Evolutionary conservation across 2,797 vertebrate species (phyloP), one percentile per base, ranked within the genome.

Genomic region (Tarsius wallacei): DNA sequence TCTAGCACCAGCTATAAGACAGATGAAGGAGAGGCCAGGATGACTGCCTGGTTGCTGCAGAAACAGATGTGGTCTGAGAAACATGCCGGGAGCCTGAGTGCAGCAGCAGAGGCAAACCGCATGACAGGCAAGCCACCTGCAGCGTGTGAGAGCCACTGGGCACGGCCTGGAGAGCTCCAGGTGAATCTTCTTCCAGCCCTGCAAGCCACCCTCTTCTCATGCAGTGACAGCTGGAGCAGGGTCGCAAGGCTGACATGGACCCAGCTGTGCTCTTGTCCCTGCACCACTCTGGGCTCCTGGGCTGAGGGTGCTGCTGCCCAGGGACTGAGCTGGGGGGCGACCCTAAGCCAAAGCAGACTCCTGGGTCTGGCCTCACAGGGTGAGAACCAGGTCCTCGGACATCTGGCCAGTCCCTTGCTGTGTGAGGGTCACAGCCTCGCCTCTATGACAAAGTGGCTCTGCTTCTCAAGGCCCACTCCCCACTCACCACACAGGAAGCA

Each of bases 81-180:
- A 61, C 53, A 28, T n/a, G 59, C 0, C 0, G 15, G n/a, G 26
- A 22, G 9, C 76, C 5, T 0, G 2, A 19, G 66, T 9, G 17
- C 1, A 0, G 55, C 8, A 22, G 61, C 24, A 0, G 2, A 0
- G 53, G 31, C 6, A 9, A 68, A 28, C 5, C 70, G 4, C 12
- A 7, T 8, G 31, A 28, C 47, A 14, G 36, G 5, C 21, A n/a
- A 17, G 31, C 9, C 1, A 3, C 31, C 10, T 7, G 57, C 9
- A 31, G 13, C 7, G 42, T 42, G 42, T 42, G 42, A 42, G 42
- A 42, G 42, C 42, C 42, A 42, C 5, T 42, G 42, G 42, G 42
- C 11, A 1, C 4, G 55, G 12, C 19, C 17, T 4, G 21, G 59
- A 57, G n/a, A 33, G 4, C 3, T 15, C 7, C 9, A 16, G 11